phyloP scores from a whole-genome alignment of 2,113 vertebrate genomes.

The Daboia siamensis region DNA sequence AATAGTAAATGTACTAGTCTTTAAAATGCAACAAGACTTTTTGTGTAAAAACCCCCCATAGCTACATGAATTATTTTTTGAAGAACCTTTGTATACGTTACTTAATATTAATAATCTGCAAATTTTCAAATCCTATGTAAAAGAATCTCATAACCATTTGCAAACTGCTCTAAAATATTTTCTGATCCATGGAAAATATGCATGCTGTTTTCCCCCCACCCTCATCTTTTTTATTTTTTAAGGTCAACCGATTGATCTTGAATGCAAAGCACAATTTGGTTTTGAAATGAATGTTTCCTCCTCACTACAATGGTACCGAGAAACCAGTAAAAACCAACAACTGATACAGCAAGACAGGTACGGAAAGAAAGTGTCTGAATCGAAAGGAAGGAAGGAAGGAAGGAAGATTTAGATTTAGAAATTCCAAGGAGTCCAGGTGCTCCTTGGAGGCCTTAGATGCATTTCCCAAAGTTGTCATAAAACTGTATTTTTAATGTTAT shows the following conservation, averaged over 20 bases:
- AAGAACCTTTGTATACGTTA: neutral
- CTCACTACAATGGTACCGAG: slow-evolving; percentile 70
- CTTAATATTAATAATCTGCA: neutral
- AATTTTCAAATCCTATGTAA: neutral
- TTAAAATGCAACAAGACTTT: neutral
- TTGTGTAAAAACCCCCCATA: neutral
- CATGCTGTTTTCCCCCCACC: neutral
- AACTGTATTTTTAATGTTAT: neutral
- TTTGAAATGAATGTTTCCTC: slow-evolving; percentile 57
- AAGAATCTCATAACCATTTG: neutral
- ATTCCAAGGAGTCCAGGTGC: neutral
- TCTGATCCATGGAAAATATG: neutral
- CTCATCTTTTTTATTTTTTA: slow-evolving; percentile 4
- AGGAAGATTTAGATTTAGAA: neutral
- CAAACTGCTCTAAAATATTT: neutral
- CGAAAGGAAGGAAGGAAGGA: neutral
- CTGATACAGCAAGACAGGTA: slow-evolving; percentile 53
- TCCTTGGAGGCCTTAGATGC: too few relatives aligned
- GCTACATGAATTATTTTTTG: neutral
- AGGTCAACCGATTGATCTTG: slow-evolving; percentile 74
- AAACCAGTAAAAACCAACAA: slow-evolving; percentile 37
- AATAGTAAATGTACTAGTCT: neutral
- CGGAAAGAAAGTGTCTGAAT: neutral
- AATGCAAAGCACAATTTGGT: slow-evolving; percentile 74
- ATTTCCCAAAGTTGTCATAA: too few relatives aligned